A percentile compares a stretch with the other conserved stretches of the same genome.
Conservation (phyloP, 2,888 invertebrate genomes). For the Acleris laterana region DNA sequence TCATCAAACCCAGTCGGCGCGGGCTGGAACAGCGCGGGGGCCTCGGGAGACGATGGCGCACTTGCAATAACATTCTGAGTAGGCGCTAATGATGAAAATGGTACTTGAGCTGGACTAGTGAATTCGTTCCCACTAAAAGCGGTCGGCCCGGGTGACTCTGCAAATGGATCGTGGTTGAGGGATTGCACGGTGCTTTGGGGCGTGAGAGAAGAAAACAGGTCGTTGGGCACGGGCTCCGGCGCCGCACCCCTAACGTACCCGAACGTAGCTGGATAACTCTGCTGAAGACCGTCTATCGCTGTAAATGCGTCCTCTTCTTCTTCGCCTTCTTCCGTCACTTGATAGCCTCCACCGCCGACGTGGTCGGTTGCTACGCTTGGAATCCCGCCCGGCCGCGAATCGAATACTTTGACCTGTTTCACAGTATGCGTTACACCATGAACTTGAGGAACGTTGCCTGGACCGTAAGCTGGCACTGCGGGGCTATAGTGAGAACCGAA, state of each 20-base stretch:
- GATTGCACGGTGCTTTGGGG: constrained; percentile 57
- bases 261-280: constrained; percentile 65
- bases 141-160: constrained; percentile 54
- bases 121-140: constrained; percentile 57
- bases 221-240: constrained; percentile 51
- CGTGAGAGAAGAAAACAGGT: constrained; percentile 57
- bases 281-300: constrained; percentile 63
- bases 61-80: constrained; percentile 48
- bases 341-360: constrained; percentile 58
- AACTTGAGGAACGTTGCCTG: constrained; percentile 51
- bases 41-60: constrained; percentile 53
- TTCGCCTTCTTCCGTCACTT: constrained; percentile 73
- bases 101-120: constrained; percentile 52
- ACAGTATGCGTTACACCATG: constrained; percentile 68
- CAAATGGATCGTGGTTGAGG: constrained; percentile 58
- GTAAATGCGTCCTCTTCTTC: constrained; percentile 69
- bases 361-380: constrained; percentile 44
- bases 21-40: constrained; percentile 52
- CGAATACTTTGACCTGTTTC: constrained; percentile 74
- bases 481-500: constrained; percentile 57
- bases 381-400: constrained; percentile 65
- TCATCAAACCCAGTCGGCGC: constrained; percentile 55
- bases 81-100: constrained; percentile 54
- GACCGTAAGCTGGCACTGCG: constrained; percentile 54
- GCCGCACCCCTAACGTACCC: constrained; percentile 62